A percentile compares a stretch with the other conserved stretches of the same genome.
These are phyloP conservation scores for Alsophila aescularia DNA, from an alignment of 2,888 invertebrate genomes.

Conservation along the genomic window DNA sequence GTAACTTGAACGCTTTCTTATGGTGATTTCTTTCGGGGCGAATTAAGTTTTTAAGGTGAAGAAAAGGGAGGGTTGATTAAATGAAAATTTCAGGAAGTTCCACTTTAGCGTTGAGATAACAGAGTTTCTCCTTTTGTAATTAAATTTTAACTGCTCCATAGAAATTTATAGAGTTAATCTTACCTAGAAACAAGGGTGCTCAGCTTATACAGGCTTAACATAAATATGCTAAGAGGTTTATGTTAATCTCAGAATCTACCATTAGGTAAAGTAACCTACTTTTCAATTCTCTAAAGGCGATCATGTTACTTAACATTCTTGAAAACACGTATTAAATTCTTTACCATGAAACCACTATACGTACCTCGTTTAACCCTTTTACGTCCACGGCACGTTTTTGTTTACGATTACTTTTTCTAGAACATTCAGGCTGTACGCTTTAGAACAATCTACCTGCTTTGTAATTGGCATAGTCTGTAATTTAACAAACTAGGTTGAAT, in stretches of 20 bases:
- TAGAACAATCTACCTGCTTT: background rate
- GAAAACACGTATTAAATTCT: constrained; percentile 1
- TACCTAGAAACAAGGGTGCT: background rate
- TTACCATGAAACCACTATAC: background rate
- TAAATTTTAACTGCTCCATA: constrained; percentile 9
- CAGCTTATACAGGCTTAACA: background rate
- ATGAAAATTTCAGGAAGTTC: constrained; percentile 17
- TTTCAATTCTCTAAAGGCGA: background rate
- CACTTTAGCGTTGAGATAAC: constrained; percentile 19
- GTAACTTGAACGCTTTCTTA: constrained; percentile 56
- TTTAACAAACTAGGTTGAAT: background rate
- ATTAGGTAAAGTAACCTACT: background rate
- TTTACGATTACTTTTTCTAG: background rate
- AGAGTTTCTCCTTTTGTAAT: constrained; percentile 17
- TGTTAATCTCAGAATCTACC: constrained; percentile 5
- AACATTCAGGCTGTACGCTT: background rate
- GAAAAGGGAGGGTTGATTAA: constrained; percentile 31
- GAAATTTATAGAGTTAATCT: constrained; percentile 5
- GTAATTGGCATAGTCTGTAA: constrained; percentile 3
- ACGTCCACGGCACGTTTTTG: too few relatives aligned
- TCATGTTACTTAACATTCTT: constrained; percentile 5
- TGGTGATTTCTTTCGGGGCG: constrained; percentile 52
- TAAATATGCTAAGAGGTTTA: constrained; percentile 1
- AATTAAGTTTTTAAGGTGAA: constrained; percentile 32
- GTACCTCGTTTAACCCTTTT: constrained; percentile 6